Percentiles rank a stretch among this genome's conserved stretches.
phyloP scores from a whole-genome alignment of 2,888 invertebrate genomes.

The Hypercompe scribonia region DNA sequence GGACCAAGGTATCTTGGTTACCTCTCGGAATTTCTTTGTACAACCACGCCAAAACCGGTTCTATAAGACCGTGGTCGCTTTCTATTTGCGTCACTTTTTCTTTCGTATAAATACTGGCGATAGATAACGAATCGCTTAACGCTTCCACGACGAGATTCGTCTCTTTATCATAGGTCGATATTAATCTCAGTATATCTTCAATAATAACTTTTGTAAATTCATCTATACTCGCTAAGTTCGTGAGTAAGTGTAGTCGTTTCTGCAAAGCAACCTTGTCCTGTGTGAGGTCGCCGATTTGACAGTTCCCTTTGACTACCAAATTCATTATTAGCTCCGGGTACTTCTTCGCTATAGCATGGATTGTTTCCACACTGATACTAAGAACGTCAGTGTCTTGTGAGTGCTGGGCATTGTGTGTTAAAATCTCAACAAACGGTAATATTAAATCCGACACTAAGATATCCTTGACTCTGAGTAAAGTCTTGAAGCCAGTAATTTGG shows the following conservation, averaged over 20 bases:
- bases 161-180: conserved; percentile 60
- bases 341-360: conserved; percentile 83
- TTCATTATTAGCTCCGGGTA: conserved; percentile 85
- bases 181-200: conserved; percentile 75
- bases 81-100: conserved; percentile 77
- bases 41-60: conserved; percentile 74
- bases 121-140: conserved; percentile 69
- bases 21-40: conserved; percentile 63
- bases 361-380: conserved; percentile 77
- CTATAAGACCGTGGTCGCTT: conserved; percentile 77
- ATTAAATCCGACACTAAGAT: conserved; percentile 80
- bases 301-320: conserved; percentile 80
- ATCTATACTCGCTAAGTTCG: conserved; percentile 79
- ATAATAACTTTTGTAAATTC: conserved; percentile 81
- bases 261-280: conserved; percentile 66
- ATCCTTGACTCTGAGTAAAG: conserved; percentile 79
- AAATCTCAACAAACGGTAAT: conserved; percentile 81
- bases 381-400: conserved; percentile 76
- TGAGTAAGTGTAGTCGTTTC: conserved; percentile 78
- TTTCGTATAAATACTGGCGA: conserved; percentile 66
- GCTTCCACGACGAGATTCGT: conserved; percentile 72
- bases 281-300: conserved; percentile 69
- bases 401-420: conserved; percentile 81
- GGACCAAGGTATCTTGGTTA: conserved; percentile 57
- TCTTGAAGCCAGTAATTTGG: conserved; percentile 83